phyloP scores from a whole-genome alignment of 92 coral and sea anemone species.

The Palythoa grandiflora region DNA sequence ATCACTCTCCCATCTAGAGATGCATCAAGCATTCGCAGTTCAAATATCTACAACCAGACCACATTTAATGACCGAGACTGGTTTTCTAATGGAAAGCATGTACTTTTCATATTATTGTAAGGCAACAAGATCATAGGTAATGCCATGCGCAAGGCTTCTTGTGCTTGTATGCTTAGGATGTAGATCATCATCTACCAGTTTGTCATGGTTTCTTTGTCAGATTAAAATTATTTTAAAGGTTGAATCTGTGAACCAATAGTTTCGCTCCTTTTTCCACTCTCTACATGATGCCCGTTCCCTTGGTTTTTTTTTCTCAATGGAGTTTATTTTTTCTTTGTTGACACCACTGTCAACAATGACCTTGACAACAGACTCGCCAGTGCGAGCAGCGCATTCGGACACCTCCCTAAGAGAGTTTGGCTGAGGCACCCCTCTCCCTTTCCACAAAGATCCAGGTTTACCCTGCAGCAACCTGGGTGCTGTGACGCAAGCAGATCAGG shows the following conservation, averaged over 20 bases:
- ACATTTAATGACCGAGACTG: constrained; percentile 52
- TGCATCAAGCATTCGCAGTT: constrained; percentile 64
- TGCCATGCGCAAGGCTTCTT: constrained; percentile 63
- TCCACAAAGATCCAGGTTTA: too few species aligned
- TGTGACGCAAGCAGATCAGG: too few species aligned
- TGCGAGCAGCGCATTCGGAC: too few species aligned
- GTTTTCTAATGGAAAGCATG: constrained; percentile 65
- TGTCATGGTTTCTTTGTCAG: constrained; percentile 63
- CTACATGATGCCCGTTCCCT: constrained; percentile 63
- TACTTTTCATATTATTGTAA: constrained; percentile 61
- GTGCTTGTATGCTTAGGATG: constrained; percentile 62
- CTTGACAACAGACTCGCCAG: too few species aligned
- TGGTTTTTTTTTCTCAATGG: constrained; percentile 62
- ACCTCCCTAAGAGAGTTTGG: too few species aligned
- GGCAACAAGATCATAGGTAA: constrained; percentile 66
- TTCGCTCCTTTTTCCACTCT: constrained; percentile 66
- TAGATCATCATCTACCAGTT: constrained; percentile 55
- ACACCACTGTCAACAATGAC: too few species aligned
- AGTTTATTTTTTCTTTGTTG: constrained; percentile 56
- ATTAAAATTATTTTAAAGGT: constrained; percentile 59
- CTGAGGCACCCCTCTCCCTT: too few species aligned
- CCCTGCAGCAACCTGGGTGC: too few species aligned
- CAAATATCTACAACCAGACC: constrained; percentile 67
- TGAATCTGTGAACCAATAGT: constrained; percentile 73
- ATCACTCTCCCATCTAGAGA: constrained; percentile 80